These are phyloP conservation scores for Conopomorpha cramerella DNA, from an alignment of 1,140 invertebrate species.

Conservation along the genomic window DNA sequence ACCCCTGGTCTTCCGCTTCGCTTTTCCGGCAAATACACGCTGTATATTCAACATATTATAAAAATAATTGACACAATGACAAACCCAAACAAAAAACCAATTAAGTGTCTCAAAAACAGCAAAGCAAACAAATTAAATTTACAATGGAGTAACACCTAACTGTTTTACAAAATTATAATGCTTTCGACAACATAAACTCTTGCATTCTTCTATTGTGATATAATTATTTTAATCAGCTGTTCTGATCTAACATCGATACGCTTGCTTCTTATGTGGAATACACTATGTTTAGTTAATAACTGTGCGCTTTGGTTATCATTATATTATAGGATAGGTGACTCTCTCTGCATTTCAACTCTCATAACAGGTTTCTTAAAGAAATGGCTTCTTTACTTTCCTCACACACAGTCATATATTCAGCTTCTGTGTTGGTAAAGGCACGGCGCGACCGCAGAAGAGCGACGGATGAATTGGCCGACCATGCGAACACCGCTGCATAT, in stretches of 20 bases:
- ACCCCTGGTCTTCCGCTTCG: no score
- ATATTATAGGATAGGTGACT: neutral
- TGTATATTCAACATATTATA: no score
- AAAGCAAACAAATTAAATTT: neutral
- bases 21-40: no score
- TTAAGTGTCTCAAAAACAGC: neutral
- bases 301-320: neutral
- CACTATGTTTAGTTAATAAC: neutral
- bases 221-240: neutral
- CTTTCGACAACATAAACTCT: neutral
- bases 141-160: neutral
- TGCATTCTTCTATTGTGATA: neutral
- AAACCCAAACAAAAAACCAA: neutral
- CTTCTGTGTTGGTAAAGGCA: no score
- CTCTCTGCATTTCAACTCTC: neutral
- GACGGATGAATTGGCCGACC: no score
- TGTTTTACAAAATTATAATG: neutral
- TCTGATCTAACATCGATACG: neutral
- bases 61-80: neutral
- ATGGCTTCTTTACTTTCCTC: neutral
- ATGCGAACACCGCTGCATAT: no score
- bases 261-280: neutral
- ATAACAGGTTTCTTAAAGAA: neutral
- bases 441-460: no score
- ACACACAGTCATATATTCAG: no score